These are phyloP conservation scores for Atlantisia rogersi DNA, from an alignment of 2,113 vertebrate genomes.

Conservation along the genomic window DNA sequence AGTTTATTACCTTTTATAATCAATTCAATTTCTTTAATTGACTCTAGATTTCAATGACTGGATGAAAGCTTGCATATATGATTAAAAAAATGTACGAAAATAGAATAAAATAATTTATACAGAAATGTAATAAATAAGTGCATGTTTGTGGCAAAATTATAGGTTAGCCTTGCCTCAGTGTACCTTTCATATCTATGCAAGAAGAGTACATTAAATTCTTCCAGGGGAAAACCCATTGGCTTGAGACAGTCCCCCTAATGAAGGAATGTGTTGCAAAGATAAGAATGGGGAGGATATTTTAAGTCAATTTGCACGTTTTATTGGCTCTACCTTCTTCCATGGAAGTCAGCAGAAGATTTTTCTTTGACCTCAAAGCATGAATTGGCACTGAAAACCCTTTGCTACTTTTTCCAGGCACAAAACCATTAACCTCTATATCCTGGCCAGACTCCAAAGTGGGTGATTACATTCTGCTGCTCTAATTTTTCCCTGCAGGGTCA, in stretches of 20 bases:
- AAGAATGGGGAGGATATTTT: not conserved
- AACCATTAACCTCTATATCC: not conserved
- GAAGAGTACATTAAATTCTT: not conserved
- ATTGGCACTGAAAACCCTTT: not conserved
- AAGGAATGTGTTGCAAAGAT: not conserved
- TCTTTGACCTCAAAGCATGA: not conserved
- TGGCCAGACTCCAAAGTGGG: not conserved
- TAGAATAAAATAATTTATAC: not conserved
- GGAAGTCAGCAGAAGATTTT: not conserved
- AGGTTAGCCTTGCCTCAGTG: not conserved
- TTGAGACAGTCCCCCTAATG: not conserved
- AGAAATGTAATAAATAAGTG: not conserved
- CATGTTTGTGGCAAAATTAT: not conserved
- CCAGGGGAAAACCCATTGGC: not conserved
- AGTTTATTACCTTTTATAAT: not conserved
- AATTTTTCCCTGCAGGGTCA: not conserved
- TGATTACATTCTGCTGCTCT: conserved; percentile 24
- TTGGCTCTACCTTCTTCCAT: not conserved
- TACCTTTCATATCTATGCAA: not conserved
- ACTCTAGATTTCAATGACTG: not conserved
- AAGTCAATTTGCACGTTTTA: not conserved
- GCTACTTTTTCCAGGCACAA: not conserved
- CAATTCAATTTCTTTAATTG: not conserved
- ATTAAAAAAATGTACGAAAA: not conserved
- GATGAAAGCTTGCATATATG: not conserved